Percentiles rank a stretch among this genome's conserved stretches.
Evolutionary conservation across 2,888 invertebrate genomes (phyloP).

Genomic region (Tyria jacobaeae): DNA sequence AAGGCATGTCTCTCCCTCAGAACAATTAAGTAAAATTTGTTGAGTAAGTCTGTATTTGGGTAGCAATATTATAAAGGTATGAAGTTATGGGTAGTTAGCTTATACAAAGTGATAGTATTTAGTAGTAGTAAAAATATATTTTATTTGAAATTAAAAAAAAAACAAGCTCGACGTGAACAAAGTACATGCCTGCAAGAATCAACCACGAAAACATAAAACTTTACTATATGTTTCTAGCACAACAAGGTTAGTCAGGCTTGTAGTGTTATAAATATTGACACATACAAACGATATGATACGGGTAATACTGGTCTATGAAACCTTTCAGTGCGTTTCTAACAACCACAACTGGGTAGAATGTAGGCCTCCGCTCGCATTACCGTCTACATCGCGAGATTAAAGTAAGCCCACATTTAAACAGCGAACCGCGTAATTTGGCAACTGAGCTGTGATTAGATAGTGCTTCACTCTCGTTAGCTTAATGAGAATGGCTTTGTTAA

Average conservation of each 20-base stretch:
- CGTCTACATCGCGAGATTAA: conserved; percentile 75
- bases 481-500: conserved; percentile 81
- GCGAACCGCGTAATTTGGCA: conserved; percentile 83
- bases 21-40: no score
- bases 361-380: conserved; percentile 56
- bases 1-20: no score
- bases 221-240: no score
- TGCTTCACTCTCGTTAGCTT: conserved; percentile 81
- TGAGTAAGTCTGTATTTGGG: no score
- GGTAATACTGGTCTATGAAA: conserved; percentile 15
- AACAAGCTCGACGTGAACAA: not conserved
- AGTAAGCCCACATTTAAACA: conserved; percentile 82
- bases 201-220: no score
- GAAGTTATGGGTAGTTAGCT: no score
- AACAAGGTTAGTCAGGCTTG: no score
- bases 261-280: conserved; percentile 15
- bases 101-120: no score
- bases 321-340: conserved; percentile 33
- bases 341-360: conserved; percentile 47
- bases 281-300: conserved; percentile 18
- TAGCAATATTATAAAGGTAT: no score
- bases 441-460: conserved; percentile 84
- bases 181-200: not conserved
- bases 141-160: no score
- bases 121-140: no score